phyloP scores from a whole-genome alignment of 2,113 vertebrate genomes.

The Eira barbara region DNA sequence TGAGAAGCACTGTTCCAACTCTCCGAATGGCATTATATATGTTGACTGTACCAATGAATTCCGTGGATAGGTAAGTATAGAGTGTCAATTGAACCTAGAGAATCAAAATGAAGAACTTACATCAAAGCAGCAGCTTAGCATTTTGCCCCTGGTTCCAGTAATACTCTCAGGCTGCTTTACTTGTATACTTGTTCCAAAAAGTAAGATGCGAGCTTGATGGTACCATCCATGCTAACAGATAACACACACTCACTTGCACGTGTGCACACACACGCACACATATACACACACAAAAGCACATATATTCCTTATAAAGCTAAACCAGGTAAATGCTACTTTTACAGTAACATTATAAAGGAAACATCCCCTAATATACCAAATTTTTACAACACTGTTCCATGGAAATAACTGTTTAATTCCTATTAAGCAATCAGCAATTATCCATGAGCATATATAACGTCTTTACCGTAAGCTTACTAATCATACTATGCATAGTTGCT shows the following conservation, averaged over 20 bases:
- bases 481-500: not conserved
- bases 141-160: not conserved
- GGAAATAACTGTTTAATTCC: not conserved
- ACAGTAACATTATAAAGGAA: not conserved
- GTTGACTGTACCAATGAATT: slow-evolving; percentile 96
- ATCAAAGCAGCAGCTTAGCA: not conserved
- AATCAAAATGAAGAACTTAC: slow-evolving; percentile 38
- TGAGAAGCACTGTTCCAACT: slow-evolving; percentile 95
- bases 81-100: slow-evolving; percentile 92
- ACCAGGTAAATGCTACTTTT: not conserved
- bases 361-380: not conserved
- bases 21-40: slow-evolving; percentile 96
- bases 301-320: not conserved
- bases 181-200: not conserved
- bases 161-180: not conserved
- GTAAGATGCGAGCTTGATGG: not conserved
- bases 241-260: not conserved
- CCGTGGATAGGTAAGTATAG: slow-evolving; percentile 96
- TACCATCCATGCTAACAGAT: not conserved
- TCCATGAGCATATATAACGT: not conserved
- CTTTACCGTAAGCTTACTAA: not conserved
- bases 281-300: not conserved
- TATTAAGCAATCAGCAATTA: not conserved
- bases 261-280: not conserved
- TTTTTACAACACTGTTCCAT: not conserved